phyloP scores from a whole-genome alignment of 2,888 invertebrate genomes.

The Pocota personata region DNA sequence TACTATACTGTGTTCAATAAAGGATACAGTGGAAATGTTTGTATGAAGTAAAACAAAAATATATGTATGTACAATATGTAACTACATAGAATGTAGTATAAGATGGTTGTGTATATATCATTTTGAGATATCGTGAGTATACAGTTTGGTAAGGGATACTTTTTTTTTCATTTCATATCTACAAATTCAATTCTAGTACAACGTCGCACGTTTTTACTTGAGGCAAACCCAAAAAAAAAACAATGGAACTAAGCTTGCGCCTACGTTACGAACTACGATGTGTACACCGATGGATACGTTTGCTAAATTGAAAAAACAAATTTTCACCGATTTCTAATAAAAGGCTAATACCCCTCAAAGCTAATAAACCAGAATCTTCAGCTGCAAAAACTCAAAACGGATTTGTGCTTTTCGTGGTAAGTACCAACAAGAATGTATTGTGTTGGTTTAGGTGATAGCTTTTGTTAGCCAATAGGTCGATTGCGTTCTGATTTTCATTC shows the following conservation, averaged over 20 bases:
- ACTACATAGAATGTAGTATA: no score
- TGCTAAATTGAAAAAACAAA: background rate
- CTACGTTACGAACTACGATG: background rate
- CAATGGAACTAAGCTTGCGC: background rate
- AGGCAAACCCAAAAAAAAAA: background rate
- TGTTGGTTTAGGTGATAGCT: constrained; percentile 12
- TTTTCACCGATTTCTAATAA: background rate
- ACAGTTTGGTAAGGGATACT: background rate
- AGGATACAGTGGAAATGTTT: background rate
- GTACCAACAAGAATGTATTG: background rate
- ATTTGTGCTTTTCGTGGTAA: constrained; percentile 19
- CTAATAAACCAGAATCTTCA: constrained; percentile 1
- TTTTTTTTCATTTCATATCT: background rate
- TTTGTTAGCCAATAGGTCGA: constrained; percentile 4
- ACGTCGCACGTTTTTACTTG: background rate
- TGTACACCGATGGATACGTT: background rate
- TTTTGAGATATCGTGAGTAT: background rate
- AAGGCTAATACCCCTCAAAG: constrained; percentile 41
- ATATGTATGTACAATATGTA: background rate
- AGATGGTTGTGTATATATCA: no score
- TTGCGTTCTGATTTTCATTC: constrained; percentile 30
- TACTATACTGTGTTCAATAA: constrained; percentile 15
- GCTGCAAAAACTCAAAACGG: background rate
- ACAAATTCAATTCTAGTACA: background rate
- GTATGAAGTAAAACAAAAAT: background rate